Base-by-base conservation (phyloP, 2,888 invertebrate genomes). In the Leucozona laternaria region DNA sequence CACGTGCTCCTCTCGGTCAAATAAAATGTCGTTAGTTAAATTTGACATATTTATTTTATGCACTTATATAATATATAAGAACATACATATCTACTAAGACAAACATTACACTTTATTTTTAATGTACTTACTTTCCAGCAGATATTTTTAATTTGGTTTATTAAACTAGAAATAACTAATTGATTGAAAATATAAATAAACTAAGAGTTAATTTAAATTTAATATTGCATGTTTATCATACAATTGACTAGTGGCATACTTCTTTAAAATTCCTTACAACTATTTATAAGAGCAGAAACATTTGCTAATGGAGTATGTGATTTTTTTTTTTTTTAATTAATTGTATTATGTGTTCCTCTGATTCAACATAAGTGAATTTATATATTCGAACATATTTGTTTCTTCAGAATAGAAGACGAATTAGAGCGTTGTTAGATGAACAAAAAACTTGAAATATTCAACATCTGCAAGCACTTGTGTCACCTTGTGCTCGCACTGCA, bases 401-500 rank as follows among this genome's bases (percentile, higher is more conserved):
- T 73, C 50, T 71, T 79, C 43, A 66, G 25, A 79, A 55, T 43
- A 62, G 48, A 77, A 76, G 75, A 71, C 43, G 43, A 71, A 66
- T 76, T 22, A 72, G 34, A 43, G 37, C 58, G 53, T 50, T 66
- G 34, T 76, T 72, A 31, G 13, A 43, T n/a, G 17, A 70, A 50
- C 58, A 58, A 22, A 4, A 43, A 60, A 71, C 43, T 76, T 28
- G 43, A 75, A 22, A 79, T 37, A 50, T 37, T 50, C 40, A 45
- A 40, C 7, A 31, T 5, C 7, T 13, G 79, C 76, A 79, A 88
- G 88, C 88, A 89, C 91, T 90, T 90, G 89, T 91, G 92, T 92
- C 92, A 92, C 92, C 92, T 92, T 90, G 90, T 89, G 90, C 90
- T 91, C 28, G 89, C 88, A 60, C 89, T 89, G 73, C 90, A 90